Percentiles rank a stretch among this genome's conserved stretches.
These are phyloP conservation scores for Drosophila seguyi DNA, from an alignment of 1,140 invertebrate genomes.

Conservation along the genomic window DNA sequence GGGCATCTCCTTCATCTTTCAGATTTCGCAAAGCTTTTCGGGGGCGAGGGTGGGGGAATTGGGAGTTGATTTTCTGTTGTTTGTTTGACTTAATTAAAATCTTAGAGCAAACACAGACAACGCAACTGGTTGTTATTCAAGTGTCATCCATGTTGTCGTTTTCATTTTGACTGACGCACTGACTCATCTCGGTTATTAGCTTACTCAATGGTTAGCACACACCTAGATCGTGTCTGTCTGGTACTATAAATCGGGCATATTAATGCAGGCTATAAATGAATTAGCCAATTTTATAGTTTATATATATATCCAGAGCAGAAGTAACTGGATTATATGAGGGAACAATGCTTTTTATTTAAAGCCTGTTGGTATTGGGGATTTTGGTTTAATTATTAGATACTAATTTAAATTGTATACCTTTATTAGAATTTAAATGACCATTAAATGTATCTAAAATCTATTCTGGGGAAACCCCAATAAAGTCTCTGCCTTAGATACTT, in stretches of 20 bases:
- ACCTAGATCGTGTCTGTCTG: not conserved
- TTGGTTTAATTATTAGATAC: too few species aligned
- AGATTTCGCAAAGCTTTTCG: conserved; percentile 27
- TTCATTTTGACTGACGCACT: conserved; percentile 17
- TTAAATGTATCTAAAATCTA: not conserved
- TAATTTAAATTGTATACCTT: not conserved
- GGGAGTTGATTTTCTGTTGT: conserved; percentile 11
- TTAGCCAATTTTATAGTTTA: not conserved
- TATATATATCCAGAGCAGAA: not conserved
- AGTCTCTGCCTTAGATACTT: not conserved
- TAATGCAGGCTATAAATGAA: not conserved
- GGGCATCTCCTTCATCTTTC: conserved; percentile 36
- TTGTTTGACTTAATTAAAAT: conserved; percentile 54
- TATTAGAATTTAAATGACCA: too few species aligned
- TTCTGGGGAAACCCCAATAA: not conserved
- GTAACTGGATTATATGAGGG: not conserved
- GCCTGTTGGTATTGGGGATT: too few species aligned
- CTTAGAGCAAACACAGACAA: conserved; percentile 27
- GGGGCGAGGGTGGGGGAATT: not conserved
- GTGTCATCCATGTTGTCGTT: conserved; percentile 28
- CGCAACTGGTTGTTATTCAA: conserved; percentile 52
- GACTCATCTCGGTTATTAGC: conserved; percentile 32
- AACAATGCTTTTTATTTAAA: not conserved
- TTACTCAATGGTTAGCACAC: conserved; percentile 15
- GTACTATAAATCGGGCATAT: not conserved